A percentile compares a stretch with the other conserved stretches of the same genome.
Evolutionary conservation across 2,113 vertebrate genomes (phyloP).

Genomic region (Paratilapia polleni): DNA sequence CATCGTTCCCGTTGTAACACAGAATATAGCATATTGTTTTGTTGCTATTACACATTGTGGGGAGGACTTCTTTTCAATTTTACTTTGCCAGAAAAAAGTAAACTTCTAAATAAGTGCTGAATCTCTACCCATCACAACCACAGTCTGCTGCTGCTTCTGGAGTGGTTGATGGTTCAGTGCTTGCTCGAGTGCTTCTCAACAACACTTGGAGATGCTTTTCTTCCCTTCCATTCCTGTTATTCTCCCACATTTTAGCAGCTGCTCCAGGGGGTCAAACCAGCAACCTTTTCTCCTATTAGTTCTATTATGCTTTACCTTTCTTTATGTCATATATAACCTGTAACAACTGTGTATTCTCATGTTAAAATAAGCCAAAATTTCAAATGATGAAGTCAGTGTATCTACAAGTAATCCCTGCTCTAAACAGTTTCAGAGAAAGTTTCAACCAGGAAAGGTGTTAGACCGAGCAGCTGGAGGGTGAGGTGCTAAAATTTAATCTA

Average conservation of each 20-base stretch:
- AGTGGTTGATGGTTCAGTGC: neutral
- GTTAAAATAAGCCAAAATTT: neutral
- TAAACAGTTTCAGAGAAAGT: neutral
- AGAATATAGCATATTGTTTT: neutral
- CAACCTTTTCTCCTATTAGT: neutral
- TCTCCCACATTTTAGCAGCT: neutral
- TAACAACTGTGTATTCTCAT: neutral
- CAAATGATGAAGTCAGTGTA: neutral
- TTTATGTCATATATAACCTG: neutral
- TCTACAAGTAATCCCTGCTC: neutral
- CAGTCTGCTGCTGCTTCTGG: neutral
- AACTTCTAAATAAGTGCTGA: neutral
- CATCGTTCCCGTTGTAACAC: neutral
- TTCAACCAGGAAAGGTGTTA: neutral
- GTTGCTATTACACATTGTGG: neutral
- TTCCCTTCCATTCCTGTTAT: neutral
- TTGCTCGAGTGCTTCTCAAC: neutral
- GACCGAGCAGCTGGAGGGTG: too few species aligned
- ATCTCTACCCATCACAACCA: neutral
- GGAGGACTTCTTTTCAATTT: neutral
- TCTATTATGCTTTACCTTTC: neutral
- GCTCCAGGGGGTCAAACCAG: neutral
- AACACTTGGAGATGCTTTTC: neutral
- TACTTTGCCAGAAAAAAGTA: neutral
- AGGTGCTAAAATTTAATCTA: neutral